These are phyloP conservation scores for Colletes gigas DNA, from an alignment of 1,140 invertebrate species.

Conservation along the genomic window DNA sequence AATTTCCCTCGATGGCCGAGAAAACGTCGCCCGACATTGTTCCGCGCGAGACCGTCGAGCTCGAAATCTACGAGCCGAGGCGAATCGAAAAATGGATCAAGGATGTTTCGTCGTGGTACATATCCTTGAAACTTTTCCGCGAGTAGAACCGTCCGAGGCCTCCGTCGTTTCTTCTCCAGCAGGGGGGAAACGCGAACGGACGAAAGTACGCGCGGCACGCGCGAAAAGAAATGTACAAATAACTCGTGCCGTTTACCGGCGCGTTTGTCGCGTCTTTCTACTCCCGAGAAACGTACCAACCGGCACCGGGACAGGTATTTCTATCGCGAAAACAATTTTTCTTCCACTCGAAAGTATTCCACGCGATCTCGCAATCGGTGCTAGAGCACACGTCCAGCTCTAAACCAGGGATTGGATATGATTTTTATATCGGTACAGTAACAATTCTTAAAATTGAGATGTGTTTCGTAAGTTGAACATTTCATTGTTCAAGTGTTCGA, in stretches of 20 bases:
- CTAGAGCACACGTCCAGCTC: no score
- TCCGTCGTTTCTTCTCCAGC: not conserved
- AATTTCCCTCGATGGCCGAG: not conserved
- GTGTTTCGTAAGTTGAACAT: no score
- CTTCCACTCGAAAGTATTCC: not conserved
- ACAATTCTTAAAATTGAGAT: no score
- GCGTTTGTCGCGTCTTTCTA: no score
- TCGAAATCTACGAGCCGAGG: not conserved
- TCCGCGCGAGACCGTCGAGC: constrained; percentile 1
- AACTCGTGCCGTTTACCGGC: no score
- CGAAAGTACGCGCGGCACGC: not conserved
- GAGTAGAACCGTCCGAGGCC: constrained; percentile 24
- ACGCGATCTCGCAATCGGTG: no score
- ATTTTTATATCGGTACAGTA: no score
- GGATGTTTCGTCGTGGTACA: constrained; percentile 3
- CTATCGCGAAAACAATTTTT: no score
- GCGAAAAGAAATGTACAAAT: not conserved
- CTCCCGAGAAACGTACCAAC: no score
- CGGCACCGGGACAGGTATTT: no score
- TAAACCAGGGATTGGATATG: no score
- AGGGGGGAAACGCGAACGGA: not conserved
- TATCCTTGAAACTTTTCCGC: constrained; percentile 37
- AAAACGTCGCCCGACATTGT: not conserved
- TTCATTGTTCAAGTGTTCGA: no score
- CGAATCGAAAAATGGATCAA: constrained; percentile 47